Evolutionary conservation across 1,140 invertebrate genomes (phyloP).

Genomic region (Yoshiicerus persimilis): DNA sequence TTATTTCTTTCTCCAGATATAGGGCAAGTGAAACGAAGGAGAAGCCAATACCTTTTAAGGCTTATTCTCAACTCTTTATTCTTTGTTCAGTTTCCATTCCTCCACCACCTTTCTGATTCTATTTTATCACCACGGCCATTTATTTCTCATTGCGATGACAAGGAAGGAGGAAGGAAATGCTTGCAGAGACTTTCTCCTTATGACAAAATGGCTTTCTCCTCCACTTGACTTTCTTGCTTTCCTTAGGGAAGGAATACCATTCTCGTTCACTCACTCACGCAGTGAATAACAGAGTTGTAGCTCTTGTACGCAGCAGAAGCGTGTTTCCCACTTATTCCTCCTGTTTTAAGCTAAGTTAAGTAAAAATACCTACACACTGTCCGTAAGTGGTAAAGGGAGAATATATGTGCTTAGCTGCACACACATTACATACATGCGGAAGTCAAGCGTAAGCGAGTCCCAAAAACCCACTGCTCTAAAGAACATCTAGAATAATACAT

Average conservation of each 20-base stretch:
- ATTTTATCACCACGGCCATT: background rate
- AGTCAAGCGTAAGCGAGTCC: background rate
- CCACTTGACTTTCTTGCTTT: background rate
- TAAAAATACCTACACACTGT: background rate
- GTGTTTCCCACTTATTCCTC: background rate
- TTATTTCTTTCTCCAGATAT: background rate
- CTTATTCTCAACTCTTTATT: background rate
- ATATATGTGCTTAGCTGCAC: background rate
- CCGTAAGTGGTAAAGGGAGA: background rate
- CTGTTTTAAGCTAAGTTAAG: background rate
- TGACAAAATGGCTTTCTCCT: background rate
- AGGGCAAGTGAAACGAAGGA: background rate
- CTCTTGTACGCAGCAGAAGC: background rate
- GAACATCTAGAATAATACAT: background rate
- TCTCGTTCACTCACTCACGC: background rate
- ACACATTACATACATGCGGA: background rate
- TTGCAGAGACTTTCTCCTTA: background rate
- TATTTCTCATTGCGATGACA: background rate
- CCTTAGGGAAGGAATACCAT: background rate
- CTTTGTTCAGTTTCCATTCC: background rate
- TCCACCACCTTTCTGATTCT: background rate
- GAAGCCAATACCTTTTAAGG: background rate
- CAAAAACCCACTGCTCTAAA: background rate
- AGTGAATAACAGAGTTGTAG: background rate
- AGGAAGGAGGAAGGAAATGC: background rate